Evolutionary conservation across 2,113 vertebrate genomes (phyloP), one percentile per base, ranked within the genome.

Genomic region (Cisticola juncidis): DNA sequence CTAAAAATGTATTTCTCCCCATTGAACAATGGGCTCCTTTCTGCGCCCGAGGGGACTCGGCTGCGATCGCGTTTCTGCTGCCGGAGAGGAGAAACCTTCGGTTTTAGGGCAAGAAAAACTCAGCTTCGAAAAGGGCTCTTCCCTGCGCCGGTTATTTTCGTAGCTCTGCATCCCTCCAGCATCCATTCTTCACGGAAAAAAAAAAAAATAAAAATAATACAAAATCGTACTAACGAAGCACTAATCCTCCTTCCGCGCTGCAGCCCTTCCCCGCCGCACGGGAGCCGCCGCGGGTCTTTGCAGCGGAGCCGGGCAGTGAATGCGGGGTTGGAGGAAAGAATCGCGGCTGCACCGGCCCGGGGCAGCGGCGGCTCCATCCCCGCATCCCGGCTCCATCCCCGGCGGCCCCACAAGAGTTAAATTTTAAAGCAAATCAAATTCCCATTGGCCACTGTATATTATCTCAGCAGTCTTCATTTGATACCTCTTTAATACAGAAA

Each of bases 371-470:
- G 73, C 73, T 76, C 88, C 73, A 19, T 51, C 26, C 51, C 74
- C 48, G 33, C 64, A 83, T 70, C 80, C 71, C 61, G 23, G 48
- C 54, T 74, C 86, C 82, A 14, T 29, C 85, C 76, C 58, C 23
- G 76, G 94, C 91, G 70, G 93, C 88, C 94, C 88, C 88, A 85
- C 72, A 97, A 95, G 94, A 88, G 95, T 97, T 96, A 95, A 96
- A 96, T 96, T 97, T 95, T 98, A 98, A 98, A 98, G 98, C 98
- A 98, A 98, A 98, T 98, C 98, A 98, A 98, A 98, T 98, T 97
- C 98, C 97, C 94, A 96, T 97, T 96, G 95, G 95, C 93, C 96
- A 93, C 97, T 98, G 97, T 97, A 98, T 96, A 95, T 98, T 98
- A 98, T 98, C 98, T 98, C 98, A 98, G 98, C 98, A 97, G 98